These are phyloP conservation scores for Spermophilus dauricus DNA, from an alignment of 2,113 vertebrate species.

Conservation along the genomic window DNA sequence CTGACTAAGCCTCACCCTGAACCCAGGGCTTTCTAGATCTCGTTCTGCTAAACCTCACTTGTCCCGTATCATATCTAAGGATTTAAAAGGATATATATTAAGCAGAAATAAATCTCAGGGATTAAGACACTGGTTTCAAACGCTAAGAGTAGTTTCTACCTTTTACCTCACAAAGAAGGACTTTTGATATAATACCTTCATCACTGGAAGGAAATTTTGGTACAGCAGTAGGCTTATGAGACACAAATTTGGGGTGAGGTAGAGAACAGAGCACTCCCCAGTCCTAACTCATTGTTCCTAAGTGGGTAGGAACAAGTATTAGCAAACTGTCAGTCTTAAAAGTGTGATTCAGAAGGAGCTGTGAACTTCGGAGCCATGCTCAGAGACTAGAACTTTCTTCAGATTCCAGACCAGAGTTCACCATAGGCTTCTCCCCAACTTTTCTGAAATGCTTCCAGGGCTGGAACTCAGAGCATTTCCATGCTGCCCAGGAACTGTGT, in stretches of 20 bases:
- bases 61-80: background rate
- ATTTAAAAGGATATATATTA: background rate
- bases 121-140: background rate
- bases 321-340: background rate
- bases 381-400: background rate
- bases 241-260: background rate
- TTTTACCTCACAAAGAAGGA: background rate
- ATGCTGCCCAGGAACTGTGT: background rate
- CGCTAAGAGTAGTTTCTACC: background rate
- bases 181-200: background rate
- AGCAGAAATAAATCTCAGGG: slow-evolving; percentile 1
- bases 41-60: background rate
- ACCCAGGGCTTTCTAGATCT: background rate
- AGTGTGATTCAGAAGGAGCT: background rate
- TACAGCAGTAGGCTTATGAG: background rate
- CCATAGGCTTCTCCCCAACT: too few species aligned
- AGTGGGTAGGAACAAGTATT: background rate
- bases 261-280: background rate
- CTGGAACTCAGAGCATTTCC: background rate
- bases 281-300: background rate
- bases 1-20: background rate
- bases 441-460: background rate
- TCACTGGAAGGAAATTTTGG: background rate
- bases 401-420: background rate
- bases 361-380: background rate